Evolutionary conservation across 2,797 vertebrate species (phyloP), one percentile per base, ranked within the genome.

Genomic region (Cryptoprocta ferox): DNA sequence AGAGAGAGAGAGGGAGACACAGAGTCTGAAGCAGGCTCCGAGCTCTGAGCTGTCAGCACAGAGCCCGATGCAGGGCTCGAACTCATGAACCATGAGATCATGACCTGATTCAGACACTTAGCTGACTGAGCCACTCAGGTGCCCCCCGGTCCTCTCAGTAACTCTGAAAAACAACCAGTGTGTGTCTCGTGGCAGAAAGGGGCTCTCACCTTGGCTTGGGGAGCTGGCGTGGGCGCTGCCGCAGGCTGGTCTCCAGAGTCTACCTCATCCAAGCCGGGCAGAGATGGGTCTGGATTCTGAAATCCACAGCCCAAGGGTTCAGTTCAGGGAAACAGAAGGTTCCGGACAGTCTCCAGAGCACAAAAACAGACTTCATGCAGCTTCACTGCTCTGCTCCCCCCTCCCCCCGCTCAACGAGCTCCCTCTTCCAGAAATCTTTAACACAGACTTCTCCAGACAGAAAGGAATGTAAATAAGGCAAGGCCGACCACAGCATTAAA

Each of bases 281-380:
- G 95, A 85, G 98, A 97, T 6, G 95, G 65, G 88, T 97, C 97
- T 75, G 92, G 92, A 81, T 97, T 98, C 99, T 99, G 95, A 97
- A 98, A 99, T 48, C 26, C 89, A 98, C 0, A 97, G 0, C 63
- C 85, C 76, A 65, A 71, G 53, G 28, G 86, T 96, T 97, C 95
- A 89, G 92, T 42, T 82, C 18, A 48, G n/a, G 81, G 87, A 53
- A 75, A 61, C 2, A 30, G 24, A 66, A 48, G 30, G 63, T 35
- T 79, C 79, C 80, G 18, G 53, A 35, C 7, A 32, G 61, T 61
- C 73, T 87, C 37, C 37, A 65, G 65, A 80, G 68, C 14, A 15
- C 32, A 80, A 53, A 61, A 91, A 8, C 2, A 8, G 61, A 87
- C 76, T 53, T 42, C 45, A 2, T 4, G 39, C 30, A 21, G 84